phyloP scores from a whole-genome alignment of 2,888 invertebrate species.

The Lomographa bimaculata region DNA sequence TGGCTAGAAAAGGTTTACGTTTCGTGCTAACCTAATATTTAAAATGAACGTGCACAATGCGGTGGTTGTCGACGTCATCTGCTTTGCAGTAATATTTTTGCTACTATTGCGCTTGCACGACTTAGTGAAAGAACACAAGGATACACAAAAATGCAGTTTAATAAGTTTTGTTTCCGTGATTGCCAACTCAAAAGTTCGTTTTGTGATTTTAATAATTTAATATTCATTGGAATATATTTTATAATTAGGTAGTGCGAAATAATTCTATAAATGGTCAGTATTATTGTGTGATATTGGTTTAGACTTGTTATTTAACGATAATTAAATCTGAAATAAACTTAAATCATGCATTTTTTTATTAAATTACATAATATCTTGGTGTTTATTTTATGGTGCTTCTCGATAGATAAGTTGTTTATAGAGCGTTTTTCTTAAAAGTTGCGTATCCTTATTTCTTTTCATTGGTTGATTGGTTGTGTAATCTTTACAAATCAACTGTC shows the following conservation, averaged over 20 bases:
- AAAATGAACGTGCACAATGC: constrained; percentile 79
- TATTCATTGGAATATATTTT: constrained; percentile 25
- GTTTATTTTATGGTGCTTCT: too few species aligned
- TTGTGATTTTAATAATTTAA: constrained; percentile 40
- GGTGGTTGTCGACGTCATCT: constrained; percentile 78
- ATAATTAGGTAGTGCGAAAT: constrained; percentile 21
- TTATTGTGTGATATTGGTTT: background rate
- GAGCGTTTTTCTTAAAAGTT: too few species aligned
- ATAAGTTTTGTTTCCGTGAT: constrained; percentile 58
- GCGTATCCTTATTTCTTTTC: too few species aligned
- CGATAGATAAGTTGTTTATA: too few species aligned
- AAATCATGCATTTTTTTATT: too few species aligned
- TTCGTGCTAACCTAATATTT: constrained; percentile 73
- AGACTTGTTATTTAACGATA: too few species aligned
- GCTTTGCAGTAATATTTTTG: constrained; percentile 81
- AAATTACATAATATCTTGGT: too few species aligned
- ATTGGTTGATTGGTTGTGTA: too few species aligned
- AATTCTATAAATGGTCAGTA: constrained; percentile 47
- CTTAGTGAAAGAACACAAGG: constrained; percentile 61
- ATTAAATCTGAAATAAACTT: too few species aligned
- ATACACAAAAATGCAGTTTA: constrained; percentile 72
- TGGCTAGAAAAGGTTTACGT: constrained; percentile 67
- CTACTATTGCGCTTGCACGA: constrained; percentile 78
- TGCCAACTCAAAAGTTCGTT: constrained; percentile 43
- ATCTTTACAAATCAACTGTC: too few species aligned